Percentiles rank a stretch among this genome's conserved stretches.
phyloP scores from a whole-genome alignment of 1,140 invertebrate genomes.

The Catajapyx aquilonaris region DNA sequence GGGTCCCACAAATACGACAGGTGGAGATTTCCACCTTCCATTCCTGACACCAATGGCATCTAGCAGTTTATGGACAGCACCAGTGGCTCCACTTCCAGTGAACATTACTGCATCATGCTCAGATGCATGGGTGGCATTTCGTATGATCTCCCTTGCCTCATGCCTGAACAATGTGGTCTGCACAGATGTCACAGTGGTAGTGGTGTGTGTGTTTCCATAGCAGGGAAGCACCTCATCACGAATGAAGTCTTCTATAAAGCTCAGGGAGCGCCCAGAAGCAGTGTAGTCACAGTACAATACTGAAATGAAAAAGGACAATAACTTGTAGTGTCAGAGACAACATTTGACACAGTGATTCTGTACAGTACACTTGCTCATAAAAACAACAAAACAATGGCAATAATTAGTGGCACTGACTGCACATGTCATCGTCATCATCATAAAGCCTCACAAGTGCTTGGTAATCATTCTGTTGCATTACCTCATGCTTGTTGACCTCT shows the following conservation, averaged over 20 bases:
- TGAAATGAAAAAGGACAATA: conserved; percentile 24
- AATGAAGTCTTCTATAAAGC: conserved; percentile 77
- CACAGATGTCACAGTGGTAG: conserved; percentile 59
- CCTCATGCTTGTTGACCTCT: too few species aligned
- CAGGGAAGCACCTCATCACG: conserved; percentile 55
- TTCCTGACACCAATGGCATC: too few species aligned
- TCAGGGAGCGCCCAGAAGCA: conserved; percentile 54
- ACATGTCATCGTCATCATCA: too few species aligned
- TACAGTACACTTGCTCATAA: conserved; percentile 1
- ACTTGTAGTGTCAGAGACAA: conserved; percentile 1
- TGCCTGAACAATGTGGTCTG: conserved; percentile 72
- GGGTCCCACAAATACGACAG: conserved; percentile 59
- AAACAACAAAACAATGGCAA: background rate
- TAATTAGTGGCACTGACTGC: too few species aligned
- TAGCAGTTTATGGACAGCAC: conserved; percentile 45
- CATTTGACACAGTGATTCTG: background rate
- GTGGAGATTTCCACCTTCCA: too few species aligned
- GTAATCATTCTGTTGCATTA: too few species aligned
- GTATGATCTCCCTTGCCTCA: conserved; percentile 60
- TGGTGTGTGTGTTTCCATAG: conserved; percentile 69
- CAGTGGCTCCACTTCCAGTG: conserved; percentile 48
- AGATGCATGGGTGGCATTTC: conserved; percentile 54
- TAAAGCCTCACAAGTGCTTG: too few species aligned
- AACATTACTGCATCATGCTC: conserved; percentile 68
- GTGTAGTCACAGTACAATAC: conserved; percentile 70